Percentiles rank a stretch among this genome's conserved stretches.
Evolutionary conservation across 2,888 invertebrate species (phyloP).

Genomic region (Biston betularia): DNA sequence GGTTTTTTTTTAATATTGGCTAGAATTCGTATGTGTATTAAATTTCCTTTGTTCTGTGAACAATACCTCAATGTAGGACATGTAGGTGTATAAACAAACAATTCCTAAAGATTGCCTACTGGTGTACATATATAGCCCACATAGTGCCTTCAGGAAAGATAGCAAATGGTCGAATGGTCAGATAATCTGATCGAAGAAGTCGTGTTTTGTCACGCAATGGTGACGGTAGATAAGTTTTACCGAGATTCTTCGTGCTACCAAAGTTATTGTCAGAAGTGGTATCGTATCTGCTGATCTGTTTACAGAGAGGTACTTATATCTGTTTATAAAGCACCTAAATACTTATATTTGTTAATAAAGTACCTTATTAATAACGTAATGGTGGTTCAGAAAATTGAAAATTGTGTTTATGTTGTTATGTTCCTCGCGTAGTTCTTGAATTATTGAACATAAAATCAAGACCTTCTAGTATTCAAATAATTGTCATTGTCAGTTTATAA

Average conservation of each 20-base stretch:
- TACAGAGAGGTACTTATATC: neutral
- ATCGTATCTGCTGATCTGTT: conserved; percentile 30
- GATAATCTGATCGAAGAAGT: conserved; percentile 71
- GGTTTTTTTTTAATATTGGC: no score
- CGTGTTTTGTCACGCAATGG: conserved; percentile 77
- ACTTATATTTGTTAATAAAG: neutral
- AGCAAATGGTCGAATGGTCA: conserved; percentile 58
- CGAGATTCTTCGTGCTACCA: conserved; percentile 48
- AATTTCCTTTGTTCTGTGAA: neutral
- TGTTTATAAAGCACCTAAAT: no score
- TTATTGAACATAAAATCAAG: no score
- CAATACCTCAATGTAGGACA: neutral
- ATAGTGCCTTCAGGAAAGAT: conserved; percentile 47
- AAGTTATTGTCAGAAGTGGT: conserved; percentile 44
- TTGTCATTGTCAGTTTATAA: no score
- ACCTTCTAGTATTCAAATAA: no score
- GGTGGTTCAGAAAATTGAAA: no score
- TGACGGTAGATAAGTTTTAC: conserved; percentile 59
- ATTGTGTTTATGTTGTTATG: no score
- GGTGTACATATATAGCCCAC: conserved; percentile 23
- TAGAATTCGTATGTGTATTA: neutral
- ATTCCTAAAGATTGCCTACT: conserved; percentile 12
- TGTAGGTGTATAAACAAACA: neutral
- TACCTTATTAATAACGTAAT: no score
- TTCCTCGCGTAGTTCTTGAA: no score